Evolutionary conservation across 2,113 vertebrate genomes (phyloP).

Genomic region (Charadrius vociferus): DNA sequence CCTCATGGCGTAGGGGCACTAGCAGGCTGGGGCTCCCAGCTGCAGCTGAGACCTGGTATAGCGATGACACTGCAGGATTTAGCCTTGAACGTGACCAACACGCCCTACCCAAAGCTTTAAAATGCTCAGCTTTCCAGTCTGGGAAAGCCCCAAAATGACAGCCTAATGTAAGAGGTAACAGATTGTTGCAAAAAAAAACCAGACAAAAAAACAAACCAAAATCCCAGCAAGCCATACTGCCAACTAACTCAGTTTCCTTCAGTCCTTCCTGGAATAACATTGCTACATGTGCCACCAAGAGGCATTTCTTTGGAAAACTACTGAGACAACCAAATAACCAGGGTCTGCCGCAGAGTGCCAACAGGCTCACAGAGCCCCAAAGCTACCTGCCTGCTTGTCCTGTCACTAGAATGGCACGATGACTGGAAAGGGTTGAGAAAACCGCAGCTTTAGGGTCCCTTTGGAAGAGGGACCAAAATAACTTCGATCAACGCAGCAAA

Average conservation of each 20-base stretch:
- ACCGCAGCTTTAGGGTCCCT: not conserved
- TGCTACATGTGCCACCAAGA: fast-evolving
- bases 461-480: not conserved
- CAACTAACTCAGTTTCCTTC: not conserved
- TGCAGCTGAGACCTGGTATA: not conserved
- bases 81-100: not conserved
- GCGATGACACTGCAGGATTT: not conserved
- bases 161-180: not conserved
- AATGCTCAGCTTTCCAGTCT: not conserved
- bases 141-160: not conserved
- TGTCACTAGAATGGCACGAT: fast-evolving
- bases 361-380: not conserved
- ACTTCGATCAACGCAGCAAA: not conserved
- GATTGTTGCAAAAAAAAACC: not conserved
- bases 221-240: not conserved
- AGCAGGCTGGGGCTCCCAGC: not conserved
- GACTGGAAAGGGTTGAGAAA: not conserved
- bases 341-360: not conserved
- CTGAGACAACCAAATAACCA: not conserved
- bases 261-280: not conserved
- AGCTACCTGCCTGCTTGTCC: not conserved
- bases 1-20: not conserved
- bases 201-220: not conserved
- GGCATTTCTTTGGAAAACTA: not conserved
- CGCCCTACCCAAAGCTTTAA: not conserved